phyloP scores from a whole-genome alignment of 1,140 invertebrate genomes.

The Drosophila insularis region DNA sequence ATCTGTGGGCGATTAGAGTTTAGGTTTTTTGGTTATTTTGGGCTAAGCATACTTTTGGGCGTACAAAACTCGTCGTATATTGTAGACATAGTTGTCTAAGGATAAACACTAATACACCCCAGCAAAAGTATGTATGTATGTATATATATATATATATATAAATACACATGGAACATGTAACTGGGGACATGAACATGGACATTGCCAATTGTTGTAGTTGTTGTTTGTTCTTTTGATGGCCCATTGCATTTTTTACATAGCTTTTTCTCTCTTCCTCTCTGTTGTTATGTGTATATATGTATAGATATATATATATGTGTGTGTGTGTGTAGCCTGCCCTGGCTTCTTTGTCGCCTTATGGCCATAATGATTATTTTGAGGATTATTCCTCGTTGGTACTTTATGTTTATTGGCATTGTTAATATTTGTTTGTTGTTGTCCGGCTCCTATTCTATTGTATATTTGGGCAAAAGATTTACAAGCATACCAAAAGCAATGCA shows the following conservation, averaged over 20 bases:
- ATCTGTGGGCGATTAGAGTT: conserved; percentile 59
- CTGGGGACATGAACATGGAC: conserved; percentile 37
- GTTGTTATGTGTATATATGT: neutral
- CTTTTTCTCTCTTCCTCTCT: conserved; percentile 28
- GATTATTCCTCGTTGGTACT: conserved; percentile 60
- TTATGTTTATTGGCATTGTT: conserved; percentile 75
- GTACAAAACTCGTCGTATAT: conserved; percentile 32
- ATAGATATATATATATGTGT: neutral
- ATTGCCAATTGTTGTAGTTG: conserved; percentile 47
- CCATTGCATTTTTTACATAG: conserved; percentile 77
- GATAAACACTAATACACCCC: conserved; percentile 46
- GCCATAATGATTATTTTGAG: conserved; percentile 76
- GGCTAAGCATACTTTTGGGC: conserved; percentile 48
- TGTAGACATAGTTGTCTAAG: conserved; percentile 52
- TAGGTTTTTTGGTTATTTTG: conserved; percentile 37
- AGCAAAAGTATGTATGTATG: conserved; percentile 3
- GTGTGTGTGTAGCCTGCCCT: neutral
- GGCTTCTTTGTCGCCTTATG: conserved; percentile 58
- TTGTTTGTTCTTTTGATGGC: conserved; percentile 66
- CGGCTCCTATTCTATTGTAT: conserved; percentile 54
- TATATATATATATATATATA: neutral
- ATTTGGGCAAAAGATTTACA: conserved; percentile 63
- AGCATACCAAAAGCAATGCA: conserved; percentile 32
- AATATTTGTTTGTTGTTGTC: conserved; percentile 66
- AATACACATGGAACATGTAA: conserved; percentile 6